Evolutionary conservation across 2,113 vertebrate genomes (phyloP).

Genomic region (Eonycteris spelaea): DNA sequence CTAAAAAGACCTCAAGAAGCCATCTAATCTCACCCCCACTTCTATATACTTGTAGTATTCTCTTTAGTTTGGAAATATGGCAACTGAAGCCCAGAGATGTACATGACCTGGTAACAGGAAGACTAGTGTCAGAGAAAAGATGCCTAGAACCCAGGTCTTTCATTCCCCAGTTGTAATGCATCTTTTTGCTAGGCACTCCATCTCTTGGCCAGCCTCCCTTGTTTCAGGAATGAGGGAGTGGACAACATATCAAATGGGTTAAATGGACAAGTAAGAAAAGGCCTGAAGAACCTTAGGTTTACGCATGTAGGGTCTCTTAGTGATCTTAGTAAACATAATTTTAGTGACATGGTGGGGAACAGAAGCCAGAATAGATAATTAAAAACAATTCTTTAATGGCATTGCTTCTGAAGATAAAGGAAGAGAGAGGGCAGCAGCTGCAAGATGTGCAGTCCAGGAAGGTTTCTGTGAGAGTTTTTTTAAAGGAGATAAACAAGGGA

Average conservation of each 20-base stretch:
- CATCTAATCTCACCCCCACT: background rate
- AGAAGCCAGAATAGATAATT: background rate
- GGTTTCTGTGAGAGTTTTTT: background rate
- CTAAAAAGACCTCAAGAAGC: conserved; percentile 26
- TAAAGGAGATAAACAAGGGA: background rate
- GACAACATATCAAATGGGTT: background rate
- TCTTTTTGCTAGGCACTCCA: background rate
- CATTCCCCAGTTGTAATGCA: background rate
- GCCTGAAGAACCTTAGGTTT: background rate
- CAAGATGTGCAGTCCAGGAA: background rate
- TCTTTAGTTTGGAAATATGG: background rate
- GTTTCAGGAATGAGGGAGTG: background rate
- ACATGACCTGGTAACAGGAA: background rate
- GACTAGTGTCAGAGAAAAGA: background rate
- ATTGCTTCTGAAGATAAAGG: background rate
- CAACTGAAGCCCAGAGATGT: background rate
- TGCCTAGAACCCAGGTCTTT: background rate
- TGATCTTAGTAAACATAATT: background rate
- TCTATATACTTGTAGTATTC: background rate
- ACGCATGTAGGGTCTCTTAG: background rate
- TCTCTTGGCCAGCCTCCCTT: background rate
- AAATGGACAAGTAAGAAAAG: conserved; percentile 3
- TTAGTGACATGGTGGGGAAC: background rate
- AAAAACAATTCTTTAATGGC: background rate
- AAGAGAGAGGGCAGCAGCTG: background rate